Base-by-base conservation (phyloP, 2,797 vertebrate species). In the Phoxinus dragarum region DNA sequence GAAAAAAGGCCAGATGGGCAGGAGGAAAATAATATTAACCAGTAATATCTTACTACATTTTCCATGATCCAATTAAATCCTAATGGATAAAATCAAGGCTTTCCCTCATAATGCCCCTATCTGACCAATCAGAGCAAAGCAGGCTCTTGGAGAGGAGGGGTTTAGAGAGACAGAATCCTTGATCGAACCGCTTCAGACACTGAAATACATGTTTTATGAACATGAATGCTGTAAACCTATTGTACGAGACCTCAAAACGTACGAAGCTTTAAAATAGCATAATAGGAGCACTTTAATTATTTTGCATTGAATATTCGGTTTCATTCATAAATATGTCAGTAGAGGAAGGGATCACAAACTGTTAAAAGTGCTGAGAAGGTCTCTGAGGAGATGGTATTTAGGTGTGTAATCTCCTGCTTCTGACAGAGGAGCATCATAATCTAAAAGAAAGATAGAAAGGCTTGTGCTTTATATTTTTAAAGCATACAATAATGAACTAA, bases 381-480 rank as follows among this genome's bases (percentile, higher is more conserved):
- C 95, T 52, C 95, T 93, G 1, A 99, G 94, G 81, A 97, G 96
- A 88, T 96, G 94, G 84, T 97, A 99, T 89, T 99, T 99, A 79
- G 95, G 95, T 0, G 98, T 98, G 88, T 99, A 99, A 82, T 98
- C 98, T 5, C 98, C 98, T 6, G 96, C 95, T 92, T 99, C 98
- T 11, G 98, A 96, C 92, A 99, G 90, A 82, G 97, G 96, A 0
- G 97, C 98, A 0, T 99, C 97, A 0, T 97, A 99, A 94, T 99
- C 98, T 99, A 92, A 82, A 34, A 72, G 49, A 56, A 56, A 59
- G 7, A 71, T 11, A 72, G 16, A 72, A 72, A 56, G 52, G 6
- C 49, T 72, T 54, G 40, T 2, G 17, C 27, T 27, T 27, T 27
- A 47, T 4, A 47, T 47, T 5, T 47, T 16, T 47, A 47, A 14